A percentile compares a stretch with the other conserved stretches of the same genome.
These are phyloP conservation scores for Philaethria dido DNA, from an alignment of 2,888 invertebrate genomes.

Conservation along the genomic window DNA sequence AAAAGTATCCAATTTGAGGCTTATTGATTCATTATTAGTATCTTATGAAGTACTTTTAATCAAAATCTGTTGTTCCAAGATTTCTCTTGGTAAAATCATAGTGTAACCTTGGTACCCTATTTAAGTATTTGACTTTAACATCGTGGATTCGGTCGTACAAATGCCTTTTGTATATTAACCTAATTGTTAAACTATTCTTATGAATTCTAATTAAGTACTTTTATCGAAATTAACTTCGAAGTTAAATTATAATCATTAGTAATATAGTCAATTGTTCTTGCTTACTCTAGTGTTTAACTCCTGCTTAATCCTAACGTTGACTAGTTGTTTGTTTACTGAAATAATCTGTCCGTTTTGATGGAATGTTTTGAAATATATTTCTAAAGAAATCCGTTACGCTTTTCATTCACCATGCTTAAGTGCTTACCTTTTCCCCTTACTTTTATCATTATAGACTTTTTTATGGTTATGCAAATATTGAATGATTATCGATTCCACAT, in stretches of 20 bases:
- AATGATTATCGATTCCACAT: conserved; percentile 8
- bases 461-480: conserved; percentile 3
- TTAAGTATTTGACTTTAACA: conserved; percentile 19
- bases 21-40: not conserved
- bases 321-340: conserved; percentile 62
- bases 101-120: conserved; percentile 21
- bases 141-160: conserved; percentile 61
- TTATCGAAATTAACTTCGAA: conserved; percentile 47
- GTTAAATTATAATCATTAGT: conserved; percentile 47
- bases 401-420: conserved; percentile 77
- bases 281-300: conserved; percentile 67
- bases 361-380: conserved; percentile 79
- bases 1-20: too few relatives aligned
- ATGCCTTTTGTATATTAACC: conserved; percentile 59
- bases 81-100: not conserved
- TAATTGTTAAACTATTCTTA: conserved; percentile 56
- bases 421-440: conserved; percentile 58
- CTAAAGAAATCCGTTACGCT: conserved; percentile 75
- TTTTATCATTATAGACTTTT: conserved; percentile 22
- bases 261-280: conserved; percentile 65
- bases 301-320: conserved; percentile 56
- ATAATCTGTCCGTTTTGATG: conserved; percentile 77
- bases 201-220: conserved; percentile 50
- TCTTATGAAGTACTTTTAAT: not conserved
- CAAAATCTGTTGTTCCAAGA: conserved; percentile 18